Base-by-base conservation (phyloP, 2,888 invertebrate genomes). In the Drosophila testacea region DNA sequence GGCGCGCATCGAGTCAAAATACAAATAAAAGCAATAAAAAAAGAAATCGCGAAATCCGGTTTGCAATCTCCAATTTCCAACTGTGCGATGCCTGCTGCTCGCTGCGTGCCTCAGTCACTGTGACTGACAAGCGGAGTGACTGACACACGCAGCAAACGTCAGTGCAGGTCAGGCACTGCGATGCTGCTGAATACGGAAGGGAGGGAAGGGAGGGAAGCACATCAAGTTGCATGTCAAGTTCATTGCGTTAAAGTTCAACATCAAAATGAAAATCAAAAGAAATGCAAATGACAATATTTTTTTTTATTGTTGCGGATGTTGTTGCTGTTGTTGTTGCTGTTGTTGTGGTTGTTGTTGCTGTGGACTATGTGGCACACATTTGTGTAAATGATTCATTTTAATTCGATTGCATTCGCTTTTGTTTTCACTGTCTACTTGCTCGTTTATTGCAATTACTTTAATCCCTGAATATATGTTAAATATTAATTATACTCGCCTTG, bases 1-100 rank as follows among this genome's bases (percentile, higher is more conserved):
- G 71, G 72, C 74, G 69, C 69, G 62, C 66, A 68, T 55, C 55
- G 51, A 73, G 47, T 55, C 57, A 51, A 63, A 52, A 61, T 54
- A 63, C 54, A 61, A 75, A 56, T 54, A 39, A 47, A 47, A 44
- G 46, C 38, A 50, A 59, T 16, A 42, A 42, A 60, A 34, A 44
- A 34, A 59, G 39, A 64, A 56, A 60, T 64, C 73, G 63, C 54
- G 34, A 84, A 89, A 83, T 87, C 89, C 83, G 89, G 83, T 89
- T 83, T 56, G 54, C 51, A 66, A 67, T 60, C 79, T 67, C 64
- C 57, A 69, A 73, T 87, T 88, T 69, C 69, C 78, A 81, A 56
- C 67, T 54, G 81, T 63, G 69, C 48, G 7, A 9, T 32, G 32
- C 32, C 30, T 7, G 30, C 55, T 51, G 46, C 30, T 59, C 38